These are phyloP conservation scores for Hyposoter dolosus DNA, from an alignment of 2,888 invertebrate species.

Conservation along the genomic window DNA sequence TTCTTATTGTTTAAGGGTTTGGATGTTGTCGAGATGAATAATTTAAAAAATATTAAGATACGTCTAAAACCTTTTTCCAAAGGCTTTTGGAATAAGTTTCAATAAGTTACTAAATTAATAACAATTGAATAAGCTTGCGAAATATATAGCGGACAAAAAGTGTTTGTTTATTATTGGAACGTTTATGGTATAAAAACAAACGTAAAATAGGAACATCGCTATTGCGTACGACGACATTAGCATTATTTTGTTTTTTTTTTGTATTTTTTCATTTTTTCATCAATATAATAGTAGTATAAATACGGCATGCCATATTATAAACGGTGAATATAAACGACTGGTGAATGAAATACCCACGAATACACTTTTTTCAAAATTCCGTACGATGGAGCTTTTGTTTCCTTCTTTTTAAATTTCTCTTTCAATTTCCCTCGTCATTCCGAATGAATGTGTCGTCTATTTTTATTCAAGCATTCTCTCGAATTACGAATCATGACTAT, in stretches of 20 bases:
- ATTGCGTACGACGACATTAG: slow-evolving; percentile 78
- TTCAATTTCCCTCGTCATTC: slow-evolving; percentile 27
- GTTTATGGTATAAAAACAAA: slow-evolving; percentile 76
- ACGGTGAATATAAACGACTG: slow-evolving; percentile 69
- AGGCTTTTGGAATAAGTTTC: not conserved
- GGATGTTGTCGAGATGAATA: not conserved
- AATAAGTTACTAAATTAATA: not conserved
- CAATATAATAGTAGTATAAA: slow-evolving; percentile 67
- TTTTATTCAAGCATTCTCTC: slow-evolving; percentile 26
- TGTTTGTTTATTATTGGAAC: slow-evolving; percentile 77
- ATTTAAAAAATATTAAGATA: not conserved
- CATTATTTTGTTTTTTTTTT: slow-evolving; percentile 63
- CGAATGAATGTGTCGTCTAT: slow-evolving; percentile 44
- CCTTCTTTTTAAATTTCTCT: slow-evolving; percentile 11
- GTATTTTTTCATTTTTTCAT: slow-evolving; percentile 50
- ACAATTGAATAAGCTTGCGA: slow-evolving; percentile 48
- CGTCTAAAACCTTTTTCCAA: not conserved
- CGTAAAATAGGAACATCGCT: slow-evolving; percentile 80
- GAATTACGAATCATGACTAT: slow-evolving; percentile 2
- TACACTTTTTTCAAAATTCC: slow-evolving; percentile 56
- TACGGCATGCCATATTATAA: slow-evolving; percentile 69
- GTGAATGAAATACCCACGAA: slow-evolving; percentile 67
- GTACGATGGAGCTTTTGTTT: slow-evolving; percentile 20
- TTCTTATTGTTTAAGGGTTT: not conserved
- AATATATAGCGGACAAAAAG: slow-evolving; percentile 74